phyloP scores from a whole-genome alignment of 2,888 invertebrate genomes.

The Lypha dubia region DNA sequence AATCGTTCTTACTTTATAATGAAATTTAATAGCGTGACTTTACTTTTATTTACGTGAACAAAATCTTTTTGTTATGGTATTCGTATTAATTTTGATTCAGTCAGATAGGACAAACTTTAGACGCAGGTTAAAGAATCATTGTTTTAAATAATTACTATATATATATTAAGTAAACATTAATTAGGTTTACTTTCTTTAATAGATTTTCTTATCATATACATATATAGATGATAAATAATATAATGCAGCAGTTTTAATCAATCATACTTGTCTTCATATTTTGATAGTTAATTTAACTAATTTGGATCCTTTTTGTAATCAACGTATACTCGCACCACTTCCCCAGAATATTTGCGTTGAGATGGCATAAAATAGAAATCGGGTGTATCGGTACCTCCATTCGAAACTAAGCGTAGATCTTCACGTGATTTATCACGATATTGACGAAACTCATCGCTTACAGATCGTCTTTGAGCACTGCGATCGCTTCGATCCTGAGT shows the following conservation, averaged over 20 bases:
- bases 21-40: no score
- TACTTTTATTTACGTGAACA: no score
- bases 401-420: constrained; percentile 80
- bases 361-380: constrained; percentile 98
- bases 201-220: background rate
- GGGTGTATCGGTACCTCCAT: constrained; percentile 84
- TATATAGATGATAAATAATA: background rate
- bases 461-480: constrained; percentile 79
- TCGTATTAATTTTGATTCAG: no score
- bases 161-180: no score
- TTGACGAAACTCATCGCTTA: constrained; percentile 77
- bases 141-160: no score
- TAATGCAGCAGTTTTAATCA: background rate
- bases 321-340: constrained; percentile 92
- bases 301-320: constrained; percentile 90
- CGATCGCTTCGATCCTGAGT: constrained; percentile 85
- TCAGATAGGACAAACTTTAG: no score
- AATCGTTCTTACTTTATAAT: no score
- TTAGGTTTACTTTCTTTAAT: no score
- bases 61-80: no score
- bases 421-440: constrained; percentile 81
- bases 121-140: no score
- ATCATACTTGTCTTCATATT: constrained; percentile 21
- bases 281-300: constrained; percentile 77
- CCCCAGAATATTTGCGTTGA: constrained; percentile 96